These are phyloP conservation scores for Epizoanthus stellaris DNA, from an alignment of 92 coral and sea anemone species.

Conservation along the genomic window DNA sequence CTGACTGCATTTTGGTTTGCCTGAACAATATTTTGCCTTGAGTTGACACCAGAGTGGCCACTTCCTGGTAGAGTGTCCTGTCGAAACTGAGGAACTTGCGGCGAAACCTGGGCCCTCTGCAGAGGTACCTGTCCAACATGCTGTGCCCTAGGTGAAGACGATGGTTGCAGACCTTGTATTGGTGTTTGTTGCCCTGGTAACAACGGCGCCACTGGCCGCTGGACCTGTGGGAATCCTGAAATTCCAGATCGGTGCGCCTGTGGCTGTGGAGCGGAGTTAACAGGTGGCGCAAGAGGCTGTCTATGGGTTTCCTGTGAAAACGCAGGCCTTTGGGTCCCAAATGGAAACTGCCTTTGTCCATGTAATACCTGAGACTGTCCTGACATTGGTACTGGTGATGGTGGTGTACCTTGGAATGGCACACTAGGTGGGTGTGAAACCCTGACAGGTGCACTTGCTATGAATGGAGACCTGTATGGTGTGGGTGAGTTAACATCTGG, in stretches of 20 bases:
- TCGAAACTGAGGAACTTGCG: not conserved
- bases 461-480: constrained; percentile 12
- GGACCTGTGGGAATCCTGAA: constrained; percentile 14
- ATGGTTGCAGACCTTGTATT: not conserved
- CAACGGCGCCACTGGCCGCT: constrained; percentile 17
- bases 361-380: constrained; percentile 5
- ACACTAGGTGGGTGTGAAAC: not conserved
- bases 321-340: constrained; percentile 7
- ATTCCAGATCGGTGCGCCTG: constrained; percentile 13
- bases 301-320: constrained; percentile 6
- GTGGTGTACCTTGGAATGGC: constrained; percentile 2
- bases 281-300: not conserved
- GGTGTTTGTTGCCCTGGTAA: not conserved
- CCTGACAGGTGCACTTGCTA: constrained; percentile 5
- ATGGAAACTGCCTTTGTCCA: constrained; percentile 18
- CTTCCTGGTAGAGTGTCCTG: not conserved
- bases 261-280: not conserved
- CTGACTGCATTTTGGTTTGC: constrained; percentile 17
- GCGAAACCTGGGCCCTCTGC: not conserved
- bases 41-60: not conserved
- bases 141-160: constrained; percentile 24
- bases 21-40: not conserved
- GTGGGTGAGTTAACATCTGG: not conserved
- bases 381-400: constrained; percentile 15
- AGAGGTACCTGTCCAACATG: not conserved